These are phyloP conservation scores for Sorex araneus DNA, from an alignment of 2,113 vertebrate genomes.

Conservation along the genomic window DNA sequence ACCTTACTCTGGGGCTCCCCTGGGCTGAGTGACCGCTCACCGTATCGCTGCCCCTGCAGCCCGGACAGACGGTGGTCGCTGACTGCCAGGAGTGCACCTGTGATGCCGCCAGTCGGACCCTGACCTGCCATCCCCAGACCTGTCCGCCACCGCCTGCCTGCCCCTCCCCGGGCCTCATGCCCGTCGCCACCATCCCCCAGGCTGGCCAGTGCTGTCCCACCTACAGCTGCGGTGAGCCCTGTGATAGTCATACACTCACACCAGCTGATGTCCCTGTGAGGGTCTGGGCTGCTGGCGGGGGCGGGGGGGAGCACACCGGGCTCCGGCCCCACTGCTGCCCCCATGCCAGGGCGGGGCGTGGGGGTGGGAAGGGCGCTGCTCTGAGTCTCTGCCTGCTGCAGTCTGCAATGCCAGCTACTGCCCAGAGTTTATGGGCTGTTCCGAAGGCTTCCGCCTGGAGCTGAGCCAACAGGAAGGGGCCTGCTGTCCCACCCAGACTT, in stretches of 20 bases:
- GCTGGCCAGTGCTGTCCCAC: constrained; percentile 86
- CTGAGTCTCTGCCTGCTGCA: constrained; percentile 32
- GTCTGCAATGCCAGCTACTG: constrained; percentile 88
- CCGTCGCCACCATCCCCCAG: constrained; percentile 49
- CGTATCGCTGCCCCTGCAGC: constrained; percentile 65
- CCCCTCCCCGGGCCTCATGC: constrained; percentile 78
- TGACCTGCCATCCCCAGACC: constrained; percentile 74
- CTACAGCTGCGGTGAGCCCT: constrained; percentile 86
- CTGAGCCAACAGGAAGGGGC: constrained; percentile 68
- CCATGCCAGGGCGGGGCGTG: background rate
- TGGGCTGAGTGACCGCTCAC: background rate
- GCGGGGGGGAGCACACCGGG: background rate
- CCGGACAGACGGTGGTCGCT: constrained; percentile 81
- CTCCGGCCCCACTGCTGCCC: background rate
- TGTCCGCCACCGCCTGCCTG: constrained; percentile 81
- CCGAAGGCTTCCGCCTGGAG: constrained; percentile 74
- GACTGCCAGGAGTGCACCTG: constrained; percentile 88
- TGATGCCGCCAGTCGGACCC: constrained; percentile 61
- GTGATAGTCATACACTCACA: no score
- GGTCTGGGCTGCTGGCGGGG: background rate
- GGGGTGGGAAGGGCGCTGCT: fast-evolving
- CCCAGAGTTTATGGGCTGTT: constrained; percentile 73
- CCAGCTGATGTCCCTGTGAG: no score
- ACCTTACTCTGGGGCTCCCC: background rate
- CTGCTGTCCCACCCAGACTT: constrained; percentile 85